A percentile compares a stretch with the other conserved stretches of the same genome.
Conservation (phyloP, 1,140 invertebrate genomes). For the Saxidomus purpurata region DNA sequence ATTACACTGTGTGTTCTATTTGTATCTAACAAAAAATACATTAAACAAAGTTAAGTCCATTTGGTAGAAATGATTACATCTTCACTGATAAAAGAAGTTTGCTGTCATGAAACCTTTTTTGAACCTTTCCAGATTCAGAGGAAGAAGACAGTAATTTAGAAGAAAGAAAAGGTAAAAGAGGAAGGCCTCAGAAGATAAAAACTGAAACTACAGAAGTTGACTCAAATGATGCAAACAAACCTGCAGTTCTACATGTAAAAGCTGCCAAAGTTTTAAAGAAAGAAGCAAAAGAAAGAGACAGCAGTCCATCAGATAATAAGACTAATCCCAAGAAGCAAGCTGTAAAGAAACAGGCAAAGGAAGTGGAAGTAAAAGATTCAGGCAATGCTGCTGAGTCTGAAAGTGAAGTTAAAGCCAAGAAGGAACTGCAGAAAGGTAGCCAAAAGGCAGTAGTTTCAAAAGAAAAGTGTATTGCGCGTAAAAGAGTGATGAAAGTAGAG, state of each 20-base stretch:
- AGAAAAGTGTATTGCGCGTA: conserved; percentile 11
- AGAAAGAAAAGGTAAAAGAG: not conserved
- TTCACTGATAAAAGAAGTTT: too few relatives aligned
- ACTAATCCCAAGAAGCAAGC: not conserved
- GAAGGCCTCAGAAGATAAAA: not conserved
- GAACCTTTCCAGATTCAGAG: conserved; percentile 46
- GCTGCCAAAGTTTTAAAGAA: not conserved
- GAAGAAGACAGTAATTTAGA: conserved; percentile 23
- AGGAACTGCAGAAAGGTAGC: not conserved
- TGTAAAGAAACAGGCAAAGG: not conserved
- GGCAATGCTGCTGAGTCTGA: not conserved
- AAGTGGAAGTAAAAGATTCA: not conserved
- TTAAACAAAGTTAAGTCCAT: too few relatives aligned
- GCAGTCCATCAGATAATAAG: not conserved
- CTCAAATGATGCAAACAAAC: not conserved
- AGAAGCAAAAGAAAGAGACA: not conserved
- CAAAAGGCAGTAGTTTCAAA: not conserved
- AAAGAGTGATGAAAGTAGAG: not conserved
- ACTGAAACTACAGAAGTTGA: not conserved
- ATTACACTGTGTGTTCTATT: too few relatives aligned
- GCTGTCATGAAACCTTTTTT: too few relatives aligned
- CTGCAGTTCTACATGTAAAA: not conserved
- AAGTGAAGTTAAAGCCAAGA: conserved; percentile 40
- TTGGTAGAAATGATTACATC: too few relatives aligned
- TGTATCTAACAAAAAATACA: too few relatives aligned